phyloP scores from a whole-genome alignment of 2,888 invertebrate genomes.

The Melolontha melolontha region DNA sequence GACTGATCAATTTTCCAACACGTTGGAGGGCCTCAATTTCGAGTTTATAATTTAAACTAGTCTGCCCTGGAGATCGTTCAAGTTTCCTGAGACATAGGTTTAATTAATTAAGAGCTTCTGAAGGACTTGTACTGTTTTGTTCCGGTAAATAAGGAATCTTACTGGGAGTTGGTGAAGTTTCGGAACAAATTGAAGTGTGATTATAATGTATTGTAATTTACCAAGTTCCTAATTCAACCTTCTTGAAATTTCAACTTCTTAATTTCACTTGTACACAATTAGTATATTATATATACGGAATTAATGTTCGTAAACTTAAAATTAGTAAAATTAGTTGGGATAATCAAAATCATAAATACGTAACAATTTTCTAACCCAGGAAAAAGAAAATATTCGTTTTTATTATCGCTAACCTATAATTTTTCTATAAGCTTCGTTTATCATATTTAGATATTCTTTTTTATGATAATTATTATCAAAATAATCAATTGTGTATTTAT shows the following conservation, averaged over 20 bases:
- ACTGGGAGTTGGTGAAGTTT: neutral
- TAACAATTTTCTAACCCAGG: too few relatives aligned
- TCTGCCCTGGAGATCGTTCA: neutral
- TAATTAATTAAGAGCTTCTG: constrained; percentile 33
- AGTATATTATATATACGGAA: too few relatives aligned
- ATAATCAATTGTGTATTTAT: too few relatives aligned
- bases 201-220: constrained; percentile 2
- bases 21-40: neutral
- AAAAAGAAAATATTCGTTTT: too few relatives aligned
- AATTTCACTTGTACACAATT: too few relatives aligned
- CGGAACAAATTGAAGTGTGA: constrained; percentile 1
- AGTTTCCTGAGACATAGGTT: constrained; percentile 14
- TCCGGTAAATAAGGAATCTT: constrained; percentile 32
- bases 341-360: too few relatives aligned
- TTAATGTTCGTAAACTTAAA: too few relatives aligned
- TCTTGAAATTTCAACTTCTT: neutral
- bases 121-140: constrained; percentile 30
- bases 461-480: too few relatives aligned
- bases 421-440: too few relatives aligned
- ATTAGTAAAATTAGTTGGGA: too few relatives aligned
- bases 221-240: neutral
- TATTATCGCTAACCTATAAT: too few relatives aligned
- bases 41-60: constrained; percentile 31
- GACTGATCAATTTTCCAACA: neutral
- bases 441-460: too few relatives aligned